Evolutionary conservation across 2,113 vertebrate genomes (phyloP).

Genomic region (Gobiocypris rarus): DNA sequence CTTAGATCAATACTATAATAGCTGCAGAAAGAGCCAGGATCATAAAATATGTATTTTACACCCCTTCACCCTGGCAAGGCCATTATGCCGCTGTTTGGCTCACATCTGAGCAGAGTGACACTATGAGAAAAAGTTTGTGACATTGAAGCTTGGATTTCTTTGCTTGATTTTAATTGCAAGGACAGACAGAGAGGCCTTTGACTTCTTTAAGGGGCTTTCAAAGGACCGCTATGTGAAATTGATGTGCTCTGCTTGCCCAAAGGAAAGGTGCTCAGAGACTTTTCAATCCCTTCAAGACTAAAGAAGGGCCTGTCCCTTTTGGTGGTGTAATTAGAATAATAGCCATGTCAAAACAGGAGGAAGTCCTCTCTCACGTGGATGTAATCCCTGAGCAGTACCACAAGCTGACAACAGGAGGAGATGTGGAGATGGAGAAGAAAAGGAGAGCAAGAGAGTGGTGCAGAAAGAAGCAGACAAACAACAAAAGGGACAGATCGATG

Average conservation of each 20-base stretch:
- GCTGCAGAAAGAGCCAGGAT: conserved; percentile 40
- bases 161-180: conserved; percentile 35
- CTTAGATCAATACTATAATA: conserved; percentile 43
- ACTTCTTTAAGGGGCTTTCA: conserved; percentile 23
- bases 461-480: background rate
- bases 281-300: background rate
- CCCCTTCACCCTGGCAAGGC: conserved; percentile 4
- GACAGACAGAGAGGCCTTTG: conserved; percentile 31
- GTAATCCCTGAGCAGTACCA: conserved; percentile 33
- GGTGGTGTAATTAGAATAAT: conserved; percentile 31
- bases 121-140: conserved; percentile 31
- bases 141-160: background rate
- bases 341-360: conserved; percentile 24
- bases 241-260: conserved; percentile 5
- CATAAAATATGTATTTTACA: conserved; percentile 41
- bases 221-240: background rate
- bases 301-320: background rate
- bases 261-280: background rate
- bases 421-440: conserved; percentile 18
- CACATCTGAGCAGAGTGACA: background rate
- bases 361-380: conserved; percentile 10
- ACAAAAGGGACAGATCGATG: background rate
- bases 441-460: background rate
- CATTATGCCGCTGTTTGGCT: background rate
- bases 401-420: conserved; percentile 40